Evolutionary conservation across 1,140 invertebrate genomes (phyloP).

Genomic region (Polypedilum pembai): DNA sequence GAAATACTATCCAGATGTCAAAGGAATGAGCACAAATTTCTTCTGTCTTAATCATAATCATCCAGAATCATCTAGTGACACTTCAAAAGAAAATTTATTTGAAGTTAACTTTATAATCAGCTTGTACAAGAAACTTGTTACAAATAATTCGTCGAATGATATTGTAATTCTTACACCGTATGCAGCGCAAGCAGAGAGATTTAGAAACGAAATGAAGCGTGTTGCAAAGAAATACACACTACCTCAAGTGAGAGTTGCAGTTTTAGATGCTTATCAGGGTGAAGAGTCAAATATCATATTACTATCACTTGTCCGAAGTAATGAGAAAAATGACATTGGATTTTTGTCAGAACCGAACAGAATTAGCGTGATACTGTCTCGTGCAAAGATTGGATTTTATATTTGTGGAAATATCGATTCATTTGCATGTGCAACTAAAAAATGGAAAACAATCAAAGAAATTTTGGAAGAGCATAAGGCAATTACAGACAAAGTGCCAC

Average conservation of each 20-base stretch:
- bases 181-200: constrained; percentile 51
- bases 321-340: constrained; percentile 59
- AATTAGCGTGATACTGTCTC: constrained; percentile 74
- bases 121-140: constrained; percentile 54
- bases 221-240: constrained; percentile 57
- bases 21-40: constrained; percentile 48
- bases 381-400: constrained; percentile 63
- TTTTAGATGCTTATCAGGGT: constrained; percentile 79
- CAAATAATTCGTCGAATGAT: constrained; percentile 48
- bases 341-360: constrained; percentile 69
- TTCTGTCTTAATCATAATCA: constrained; percentile 55
- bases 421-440: constrained; percentile 45
- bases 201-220: constrained; percentile 56
- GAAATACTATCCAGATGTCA: constrained; percentile 44
- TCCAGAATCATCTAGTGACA: constrained; percentile 48
- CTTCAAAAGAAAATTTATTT: constrained; percentile 49
- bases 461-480: constrained; percentile 44
- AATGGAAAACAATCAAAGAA: constrained; percentile 49
- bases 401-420: constrained; percentile 60
- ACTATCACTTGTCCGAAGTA: constrained; percentile 73
- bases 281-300: constrained; percentile 80
- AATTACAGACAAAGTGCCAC: constrained; percentile 42
- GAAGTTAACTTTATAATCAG: constrained; percentile 52
- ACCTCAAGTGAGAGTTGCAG: constrained; percentile 50
- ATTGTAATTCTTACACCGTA: constrained; percentile 63